Conservation (phyloP, 2,797 vertebrate genomes). For the Sebastes variabilis region DNA sequence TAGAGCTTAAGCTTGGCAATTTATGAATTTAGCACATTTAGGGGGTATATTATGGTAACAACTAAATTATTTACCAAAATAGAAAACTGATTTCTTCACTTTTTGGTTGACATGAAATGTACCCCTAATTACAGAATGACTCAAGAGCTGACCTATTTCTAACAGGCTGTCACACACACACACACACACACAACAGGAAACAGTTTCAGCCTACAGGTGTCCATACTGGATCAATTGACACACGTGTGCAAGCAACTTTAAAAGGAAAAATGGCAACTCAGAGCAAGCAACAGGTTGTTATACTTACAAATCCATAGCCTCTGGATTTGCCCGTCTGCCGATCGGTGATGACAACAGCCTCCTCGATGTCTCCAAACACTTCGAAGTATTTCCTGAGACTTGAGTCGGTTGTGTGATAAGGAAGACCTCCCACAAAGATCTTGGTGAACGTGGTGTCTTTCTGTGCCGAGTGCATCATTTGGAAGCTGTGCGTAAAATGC, state of each 20-base stretch:
- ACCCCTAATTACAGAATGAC: no score
- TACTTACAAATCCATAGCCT: conserved; percentile 96
- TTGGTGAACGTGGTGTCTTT: conserved; percentile 98
- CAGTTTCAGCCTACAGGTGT: background rate
- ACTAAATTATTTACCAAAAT: no score
- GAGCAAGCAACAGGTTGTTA: conserved; percentile 29
- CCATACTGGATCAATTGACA: background rate
- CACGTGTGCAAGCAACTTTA: conserved; percentile 17
- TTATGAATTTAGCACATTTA: no score
- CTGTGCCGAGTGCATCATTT: conserved; percentile 95
- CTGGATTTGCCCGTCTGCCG: conserved; percentile 96
- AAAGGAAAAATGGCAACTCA: background rate
- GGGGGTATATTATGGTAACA: no score
- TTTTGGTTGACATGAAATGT: no score
- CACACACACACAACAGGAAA: background rate
- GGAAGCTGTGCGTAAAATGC: background rate
- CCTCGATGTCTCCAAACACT: conserved; percentile 97
- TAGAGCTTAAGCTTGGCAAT: no score
- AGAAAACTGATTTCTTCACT: no score
- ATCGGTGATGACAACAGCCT: conserved; percentile 97
- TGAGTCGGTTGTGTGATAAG: conserved; percentile 96
- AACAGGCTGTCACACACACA: background rate
- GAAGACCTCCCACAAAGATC: conserved; percentile 97
- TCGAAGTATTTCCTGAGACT: conserved; percentile 97
- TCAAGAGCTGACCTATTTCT: background rate